Conservation (phyloP, 2,888 invertebrate genomes). For the Heliconius sara region DNA sequence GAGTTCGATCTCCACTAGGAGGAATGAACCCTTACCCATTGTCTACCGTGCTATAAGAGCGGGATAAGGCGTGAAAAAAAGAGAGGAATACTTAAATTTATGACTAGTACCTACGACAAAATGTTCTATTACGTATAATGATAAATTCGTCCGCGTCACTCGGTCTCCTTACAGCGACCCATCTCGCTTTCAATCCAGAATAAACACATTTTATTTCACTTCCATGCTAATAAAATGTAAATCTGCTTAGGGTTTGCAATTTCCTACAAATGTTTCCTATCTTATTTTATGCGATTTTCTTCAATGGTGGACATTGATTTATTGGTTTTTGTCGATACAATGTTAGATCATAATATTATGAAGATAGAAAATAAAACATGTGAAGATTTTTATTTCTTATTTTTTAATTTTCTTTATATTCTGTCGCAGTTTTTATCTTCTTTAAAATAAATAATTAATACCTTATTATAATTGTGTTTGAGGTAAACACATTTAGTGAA, state of each 20-base stretch:
- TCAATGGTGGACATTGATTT: constrained; percentile 65
- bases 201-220: constrained; percentile 80
- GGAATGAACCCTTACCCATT: no score
- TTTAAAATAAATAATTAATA: no score
- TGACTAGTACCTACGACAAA: neutral
- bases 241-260: constrained; percentile 78
- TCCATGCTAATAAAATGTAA: constrained; percentile 81
- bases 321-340: constrained; percentile 1
- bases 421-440: no score
- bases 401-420: neutral
- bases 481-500: no score
- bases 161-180: constrained; percentile 51
- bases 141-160: constrained; percentile 67
- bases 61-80: neutral
- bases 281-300: constrained; percentile 75
- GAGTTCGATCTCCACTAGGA: no score
- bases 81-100: no score
- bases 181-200: constrained; percentile 72
- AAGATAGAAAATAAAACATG: neutral
- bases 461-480: no score
- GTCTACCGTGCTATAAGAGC: no score
- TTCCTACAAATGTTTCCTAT: constrained; percentile 78
- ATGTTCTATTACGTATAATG: constrained; percentile 50
- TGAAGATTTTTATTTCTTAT: neutral
- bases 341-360: neutral